These are phyloP conservation scores for Spea hammondii DNA, from an alignment of 2,797 vertebrate genomes.

Conservation along the genomic window DNA sequence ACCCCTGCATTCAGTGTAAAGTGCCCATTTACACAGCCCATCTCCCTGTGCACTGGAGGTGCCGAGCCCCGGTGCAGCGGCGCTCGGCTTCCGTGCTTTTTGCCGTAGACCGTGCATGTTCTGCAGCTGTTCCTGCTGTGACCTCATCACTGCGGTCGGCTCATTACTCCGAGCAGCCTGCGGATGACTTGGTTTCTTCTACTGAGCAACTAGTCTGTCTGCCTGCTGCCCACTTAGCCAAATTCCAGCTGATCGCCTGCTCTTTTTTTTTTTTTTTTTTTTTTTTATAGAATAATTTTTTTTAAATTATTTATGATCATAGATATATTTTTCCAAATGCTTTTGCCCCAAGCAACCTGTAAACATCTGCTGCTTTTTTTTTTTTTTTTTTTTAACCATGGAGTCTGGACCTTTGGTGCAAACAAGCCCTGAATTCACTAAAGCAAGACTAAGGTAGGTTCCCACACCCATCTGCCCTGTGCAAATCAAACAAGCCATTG, in stretches of 20 bases:
- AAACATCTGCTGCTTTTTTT: background rate
- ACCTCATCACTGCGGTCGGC: constrained; percentile 47
- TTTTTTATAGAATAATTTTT: background rate
- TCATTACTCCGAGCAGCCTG: constrained; percentile 33
- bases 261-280: background rate
- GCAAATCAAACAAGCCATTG: background rate
- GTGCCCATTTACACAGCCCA: constrained; percentile 1
- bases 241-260: constrained; percentile 8
- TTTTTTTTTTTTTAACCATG: constrained; percentile 27
- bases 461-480: background rate
- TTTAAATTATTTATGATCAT: background rate
- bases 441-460: constrained; percentile 43
- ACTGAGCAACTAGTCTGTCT: constrained; percentile 28
- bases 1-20: constrained; percentile 17
- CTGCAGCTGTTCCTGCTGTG: constrained; percentile 46
- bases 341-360: background rate
- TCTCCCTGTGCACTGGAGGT: constrained; percentile 17
- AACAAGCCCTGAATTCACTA: constrained; percentile 35
- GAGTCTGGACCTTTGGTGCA: constrained; percentile 33
- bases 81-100: constrained; percentile 10
- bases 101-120: constrained; percentile 29
- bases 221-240: constrained; percentile 14
- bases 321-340: constrained; percentile 1
- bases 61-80: constrained; percentile 31
- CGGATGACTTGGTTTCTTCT: constrained; percentile 33